Evolutionary conservation across 1,140 invertebrate species (phyloP).

Genomic region (Formica selysi): DNA sequence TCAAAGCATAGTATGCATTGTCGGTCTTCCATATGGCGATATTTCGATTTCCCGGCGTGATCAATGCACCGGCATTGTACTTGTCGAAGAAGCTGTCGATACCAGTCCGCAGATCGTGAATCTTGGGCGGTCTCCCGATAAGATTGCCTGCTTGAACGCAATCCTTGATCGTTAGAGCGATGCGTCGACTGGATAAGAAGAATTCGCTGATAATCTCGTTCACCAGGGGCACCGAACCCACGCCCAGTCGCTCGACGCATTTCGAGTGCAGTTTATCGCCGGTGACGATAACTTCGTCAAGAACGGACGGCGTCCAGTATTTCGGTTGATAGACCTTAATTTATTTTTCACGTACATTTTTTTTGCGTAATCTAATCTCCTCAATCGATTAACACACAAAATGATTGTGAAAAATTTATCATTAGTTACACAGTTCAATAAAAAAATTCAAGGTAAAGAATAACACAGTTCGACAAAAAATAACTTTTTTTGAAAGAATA

Average conservation of each 20-base stretch:
- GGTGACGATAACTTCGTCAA: constrained; percentile 79
- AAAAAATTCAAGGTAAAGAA: too few species aligned
- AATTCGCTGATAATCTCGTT: constrained; percentile 81
- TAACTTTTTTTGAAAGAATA: too few species aligned
- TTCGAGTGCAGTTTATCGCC: constrained; percentile 80
- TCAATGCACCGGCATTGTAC: constrained; percentile 76
- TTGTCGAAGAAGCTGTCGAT: constrained; percentile 77
- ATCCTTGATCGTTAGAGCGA: constrained; percentile 79
- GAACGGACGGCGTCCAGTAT: constrained; percentile 74
- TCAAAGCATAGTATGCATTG: constrained; percentile 75
- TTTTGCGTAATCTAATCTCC: background rate
- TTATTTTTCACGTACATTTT: constrained; percentile 26
- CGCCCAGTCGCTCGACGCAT: constrained; percentile 70
- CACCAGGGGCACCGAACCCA: constrained; percentile 45
- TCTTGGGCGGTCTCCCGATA: constrained; percentile 59
- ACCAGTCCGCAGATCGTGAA: constrained; percentile 74
- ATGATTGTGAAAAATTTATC: too few species aligned
- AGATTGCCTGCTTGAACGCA: constrained; percentile 81
- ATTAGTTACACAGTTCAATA: too few species aligned
- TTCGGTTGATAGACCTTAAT: constrained; percentile 76
- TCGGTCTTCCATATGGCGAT: constrained; percentile 77
- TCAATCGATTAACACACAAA: too few species aligned
- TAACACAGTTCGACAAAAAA: too few species aligned
- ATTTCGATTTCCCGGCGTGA: constrained; percentile 59
- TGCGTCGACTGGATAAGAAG: constrained; percentile 79